Percentiles rank a stretch among this genome's conserved stretches.
Conservation (phyloP, 1,140 invertebrate species). For the Hesperophylax magnus region DNA sequence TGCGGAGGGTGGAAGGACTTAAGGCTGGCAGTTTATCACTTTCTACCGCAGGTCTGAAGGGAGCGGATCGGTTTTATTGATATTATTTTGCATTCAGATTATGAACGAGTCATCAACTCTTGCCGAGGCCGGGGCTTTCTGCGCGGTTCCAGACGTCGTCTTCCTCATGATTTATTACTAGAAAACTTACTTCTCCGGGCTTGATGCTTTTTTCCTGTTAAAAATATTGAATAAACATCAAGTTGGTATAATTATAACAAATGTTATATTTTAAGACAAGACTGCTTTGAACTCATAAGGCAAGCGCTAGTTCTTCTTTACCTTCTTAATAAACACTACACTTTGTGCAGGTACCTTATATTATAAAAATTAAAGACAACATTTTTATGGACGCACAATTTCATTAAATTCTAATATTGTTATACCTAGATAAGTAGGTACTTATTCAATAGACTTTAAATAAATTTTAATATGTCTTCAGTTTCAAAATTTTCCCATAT, state of each 20-base stretch:
- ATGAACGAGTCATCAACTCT: constrained; percentile 49
- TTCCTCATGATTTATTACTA: constrained; percentile 34
- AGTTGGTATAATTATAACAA: not conserved
- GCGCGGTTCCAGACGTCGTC: constrained; percentile 5
- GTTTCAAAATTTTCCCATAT: too few species aligned
- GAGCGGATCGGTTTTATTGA: constrained; percentile 46
- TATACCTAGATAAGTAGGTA: too few species aligned
- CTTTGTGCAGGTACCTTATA: too few species aligned
- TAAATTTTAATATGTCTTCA: too few species aligned
- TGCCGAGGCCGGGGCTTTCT: constrained; percentile 12
- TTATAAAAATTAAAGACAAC: too few species aligned
- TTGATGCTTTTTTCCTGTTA: not conserved
- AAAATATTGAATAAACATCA: not conserved
- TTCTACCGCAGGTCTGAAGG: constrained; percentile 26
- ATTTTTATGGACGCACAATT: too few species aligned
- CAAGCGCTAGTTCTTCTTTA: too few species aligned
- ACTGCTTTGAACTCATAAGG: too few species aligned
- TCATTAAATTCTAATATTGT: too few species aligned
- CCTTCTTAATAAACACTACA: too few species aligned
- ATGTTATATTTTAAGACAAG: too few species aligned
- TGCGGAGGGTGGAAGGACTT: not conserved
- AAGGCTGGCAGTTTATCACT: constrained; percentile 45
- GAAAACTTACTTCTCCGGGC: constrained; percentile 4
- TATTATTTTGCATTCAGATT: constrained; percentile 50
- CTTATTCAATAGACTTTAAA: too few species aligned